Percentiles rank a stretch among this genome's conserved stretches.
Evolutionary conservation across 30 jellyfish, hydroid and myxozoan species (phyloP).

Genomic region (Pseudorhiza aurosa): DNA sequence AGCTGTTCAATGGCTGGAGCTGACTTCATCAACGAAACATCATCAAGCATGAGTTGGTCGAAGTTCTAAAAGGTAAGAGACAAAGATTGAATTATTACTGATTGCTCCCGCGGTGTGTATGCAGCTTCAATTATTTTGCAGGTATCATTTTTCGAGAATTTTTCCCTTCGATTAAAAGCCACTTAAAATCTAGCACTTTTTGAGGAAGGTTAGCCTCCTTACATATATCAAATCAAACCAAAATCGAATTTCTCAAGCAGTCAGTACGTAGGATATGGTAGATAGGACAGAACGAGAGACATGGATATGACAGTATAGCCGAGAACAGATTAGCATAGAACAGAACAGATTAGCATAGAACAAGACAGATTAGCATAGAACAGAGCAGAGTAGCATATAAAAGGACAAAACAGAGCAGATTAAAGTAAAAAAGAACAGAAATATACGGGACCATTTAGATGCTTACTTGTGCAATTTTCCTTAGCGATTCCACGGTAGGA

Average conservation of each 20-base stretch:
- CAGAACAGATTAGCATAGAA: too few relatives aligned
- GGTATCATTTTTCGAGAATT: not conserved
- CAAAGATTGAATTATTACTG: too few relatives aligned
- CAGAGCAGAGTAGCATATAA: too few relatives aligned
- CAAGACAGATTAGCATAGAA: too few relatives aligned
- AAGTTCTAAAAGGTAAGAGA: conserved; percentile 3
- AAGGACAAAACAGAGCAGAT: too few relatives aligned
- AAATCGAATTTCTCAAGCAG: too few relatives aligned
- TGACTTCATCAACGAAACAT: conserved; percentile 1
- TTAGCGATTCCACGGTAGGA: conserved; percentile 15
- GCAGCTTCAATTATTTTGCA: not conserved
- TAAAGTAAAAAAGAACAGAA: not conserved
- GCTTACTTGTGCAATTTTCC: conserved; percentile 26
- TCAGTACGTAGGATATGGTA: too few relatives aligned
- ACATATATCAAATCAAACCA: not conserved
- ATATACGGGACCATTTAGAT: not conserved
- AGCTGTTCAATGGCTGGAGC: conserved; percentile 17
- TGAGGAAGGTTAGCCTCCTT: too few relatives aligned
- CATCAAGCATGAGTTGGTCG: conserved; percentile 1
- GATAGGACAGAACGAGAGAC: too few relatives aligned
- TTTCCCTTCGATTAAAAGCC: not conserved
- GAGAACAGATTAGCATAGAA: too few relatives aligned
- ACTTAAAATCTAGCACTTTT: too few relatives aligned
- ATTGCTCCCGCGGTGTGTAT: not conserved
- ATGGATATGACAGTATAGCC: too few relatives aligned